Base-by-base conservation (phyloP, 2,113 vertebrate species). In the Psephotus haematonotus region DNA sequence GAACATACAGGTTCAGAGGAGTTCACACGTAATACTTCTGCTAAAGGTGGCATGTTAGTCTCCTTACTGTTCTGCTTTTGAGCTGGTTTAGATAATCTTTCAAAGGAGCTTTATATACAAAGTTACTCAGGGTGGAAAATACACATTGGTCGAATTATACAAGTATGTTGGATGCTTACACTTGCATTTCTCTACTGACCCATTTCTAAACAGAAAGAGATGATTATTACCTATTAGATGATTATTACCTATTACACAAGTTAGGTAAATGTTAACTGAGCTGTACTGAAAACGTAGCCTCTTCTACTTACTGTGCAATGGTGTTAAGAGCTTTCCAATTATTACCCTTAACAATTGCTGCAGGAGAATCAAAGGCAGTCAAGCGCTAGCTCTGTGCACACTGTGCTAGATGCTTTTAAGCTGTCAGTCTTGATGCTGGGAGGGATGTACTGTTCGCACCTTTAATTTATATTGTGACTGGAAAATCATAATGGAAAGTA, bases 301-400 rank as follows among this genome's bases (percentile, higher is more conserved):
- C 17, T 23, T 80, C 17, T 76, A 5, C 25, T 84, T 64, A 25
- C 15, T 12, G 3, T 70, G 20, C 15, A 55, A 17, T 15, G 16
- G 20, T 76, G 29, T 70, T 71, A 70, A 60, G 20, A 84, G 15
- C 8, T 76, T 80, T 91, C 35, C 49, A 71, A 35, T 35, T 6
- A 24, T 29, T 35, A 19, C 37, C 17, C 29, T 43, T 23, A 31
- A 28, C 17, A 43, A 7, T 3, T 53, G 5, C 13, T 60, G 37
- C 19, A 43, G 37, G 7, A 57, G 11, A 69, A n/a, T 14, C 8
- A 33, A 78, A 77, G 41, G 23, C 60, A 10, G 25, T 52, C 39
- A 55, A 64, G 29, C 0, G 0, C 9, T 12, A 29, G 3, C 10
- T 31, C 31, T 77, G 29, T 50, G 39, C 10, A 14, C 0, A 1